phyloP scores from a whole-genome alignment of 2,797 vertebrate species.

The Arvicola amphibius region DNA sequence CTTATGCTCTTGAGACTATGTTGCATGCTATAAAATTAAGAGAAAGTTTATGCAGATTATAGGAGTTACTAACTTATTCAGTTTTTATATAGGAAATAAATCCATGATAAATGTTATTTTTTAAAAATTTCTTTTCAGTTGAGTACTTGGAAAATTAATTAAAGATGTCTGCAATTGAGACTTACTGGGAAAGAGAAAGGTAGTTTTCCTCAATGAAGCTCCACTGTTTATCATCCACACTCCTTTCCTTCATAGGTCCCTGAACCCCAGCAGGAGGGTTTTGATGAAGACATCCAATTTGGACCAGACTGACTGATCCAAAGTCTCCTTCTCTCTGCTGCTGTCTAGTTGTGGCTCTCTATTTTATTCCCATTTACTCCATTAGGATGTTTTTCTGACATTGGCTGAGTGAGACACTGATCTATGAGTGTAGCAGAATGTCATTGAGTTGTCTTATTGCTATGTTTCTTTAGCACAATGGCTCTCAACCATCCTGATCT shows the following conservation, averaged over 20 bases:
- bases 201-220: neutral
- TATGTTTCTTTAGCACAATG: neutral
- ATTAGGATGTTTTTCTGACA: neutral
- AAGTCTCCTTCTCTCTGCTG: neutral
- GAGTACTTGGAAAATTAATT: conserved; percentile 40
- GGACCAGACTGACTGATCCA: neutral
- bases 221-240: neutral
- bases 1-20: neutral
- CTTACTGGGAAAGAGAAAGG: neutral
- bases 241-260: neutral
- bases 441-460: neutral
- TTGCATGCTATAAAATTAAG: neutral
- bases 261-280: neutral
- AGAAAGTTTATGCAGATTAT: neutral
- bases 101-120: neutral
- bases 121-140: neutral
- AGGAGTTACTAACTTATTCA: neutral
- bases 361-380: neutral
- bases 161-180: neutral
- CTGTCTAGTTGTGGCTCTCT: neutral
- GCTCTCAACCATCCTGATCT: neutral
- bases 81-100: neutral
- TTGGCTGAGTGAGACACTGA: neutral
- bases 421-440: neutral
- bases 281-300: too few relatives aligned